Base-by-base conservation (phyloP, 53 echinoderm and acorn worm genomes). In the Antedon mediterranea region DNA sequence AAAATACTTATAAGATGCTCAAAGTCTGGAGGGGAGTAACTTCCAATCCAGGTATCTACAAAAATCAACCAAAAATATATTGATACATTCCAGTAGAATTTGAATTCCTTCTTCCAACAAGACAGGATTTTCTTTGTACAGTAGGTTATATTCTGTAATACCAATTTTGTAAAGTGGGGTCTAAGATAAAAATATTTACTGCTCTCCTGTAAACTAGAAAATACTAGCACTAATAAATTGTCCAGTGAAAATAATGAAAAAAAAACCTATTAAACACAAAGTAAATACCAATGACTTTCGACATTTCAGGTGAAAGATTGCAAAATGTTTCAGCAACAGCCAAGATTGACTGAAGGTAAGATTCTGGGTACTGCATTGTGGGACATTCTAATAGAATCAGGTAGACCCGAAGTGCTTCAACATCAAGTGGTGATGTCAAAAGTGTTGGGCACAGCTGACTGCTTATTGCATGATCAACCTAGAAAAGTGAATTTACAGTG, bases 371-470 rank as follows among this genome's bases (percentile, higher is more conserved):
- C 4, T 75, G 86, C 23, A 92, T 85, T 31, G 90, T 77, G 70
- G 92, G 88, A 23, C 81, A 85, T 78, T 98, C 92, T 81, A 92
- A 86, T 80, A 98, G 43, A 14, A 92, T 13, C 13, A 98, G 84
- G 83, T 92, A 98, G 32, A 98, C 75, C 14, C 92, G 43, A 30
- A 98, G 85, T 7, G 98, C 92, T 75, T 98, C 98, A 3, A 93
- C 82, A 70, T 90, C 92, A 31, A 90, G 92, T 32, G 98, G 98
- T 41, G 98, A 98, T 0, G 76, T 76, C 26, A 93, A 88, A 43
- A 98, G 83, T 85, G 73, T 90, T n/a, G 92, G 90, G 13, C 88
- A 83, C 23, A 97, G 81, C 31, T 78, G 43, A 27, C 34, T 30
- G 32, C 75, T 43, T 44, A 91, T 83, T 8, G 37, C 80, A 13